Conservation (phyloP, 2,888 invertebrate species). For the Odiellus spinosus region DNA sequence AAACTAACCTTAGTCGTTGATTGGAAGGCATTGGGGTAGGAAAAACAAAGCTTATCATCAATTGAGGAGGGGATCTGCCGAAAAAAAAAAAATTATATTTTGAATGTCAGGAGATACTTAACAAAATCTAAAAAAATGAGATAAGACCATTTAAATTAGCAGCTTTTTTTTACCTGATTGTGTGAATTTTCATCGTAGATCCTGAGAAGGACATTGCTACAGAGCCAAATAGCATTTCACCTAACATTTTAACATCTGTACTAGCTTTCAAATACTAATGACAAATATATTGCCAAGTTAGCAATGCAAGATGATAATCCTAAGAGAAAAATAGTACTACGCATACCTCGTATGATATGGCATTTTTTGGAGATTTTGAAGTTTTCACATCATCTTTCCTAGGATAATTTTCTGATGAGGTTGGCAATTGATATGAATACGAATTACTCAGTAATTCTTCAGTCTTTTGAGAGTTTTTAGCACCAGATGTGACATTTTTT, state of each 20-base stretch:
- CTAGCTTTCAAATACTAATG: conserved; percentile 28
- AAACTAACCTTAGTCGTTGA: background rate
- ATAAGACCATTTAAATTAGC: background rate
- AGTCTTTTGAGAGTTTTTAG: background rate
- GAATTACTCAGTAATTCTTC: too few species aligned
- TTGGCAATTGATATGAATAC: too few species aligned
- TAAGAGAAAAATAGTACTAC: too few species aligned
- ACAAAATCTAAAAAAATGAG: too few species aligned
- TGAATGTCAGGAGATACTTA: too few species aligned
- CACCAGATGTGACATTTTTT: background rate
- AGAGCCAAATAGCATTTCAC: conserved; percentile 85
- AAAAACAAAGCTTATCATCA: conserved; percentile 36
- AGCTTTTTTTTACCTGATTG: conserved; percentile 33
- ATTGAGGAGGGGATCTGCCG: conserved; percentile 29
- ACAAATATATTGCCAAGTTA: background rate
- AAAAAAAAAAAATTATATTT: background rate
- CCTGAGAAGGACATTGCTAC: conserved; percentile 76
- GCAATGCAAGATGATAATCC: too few species aligned
- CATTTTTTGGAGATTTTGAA: too few species aligned
- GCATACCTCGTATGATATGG: too few species aligned
- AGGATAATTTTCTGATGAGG: too few species aligned
- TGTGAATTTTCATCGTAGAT: conserved; percentile 68
- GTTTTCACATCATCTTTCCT: too few species aligned
- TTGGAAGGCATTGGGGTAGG: conserved; percentile 23
- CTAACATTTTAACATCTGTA: conserved; percentile 54